Percentiles rank a stretch among this genome's conserved stretches.
phyloP scores from a whole-genome alignment of 2,888 invertebrate species.

The Ariolimax columbianus region DNA sequence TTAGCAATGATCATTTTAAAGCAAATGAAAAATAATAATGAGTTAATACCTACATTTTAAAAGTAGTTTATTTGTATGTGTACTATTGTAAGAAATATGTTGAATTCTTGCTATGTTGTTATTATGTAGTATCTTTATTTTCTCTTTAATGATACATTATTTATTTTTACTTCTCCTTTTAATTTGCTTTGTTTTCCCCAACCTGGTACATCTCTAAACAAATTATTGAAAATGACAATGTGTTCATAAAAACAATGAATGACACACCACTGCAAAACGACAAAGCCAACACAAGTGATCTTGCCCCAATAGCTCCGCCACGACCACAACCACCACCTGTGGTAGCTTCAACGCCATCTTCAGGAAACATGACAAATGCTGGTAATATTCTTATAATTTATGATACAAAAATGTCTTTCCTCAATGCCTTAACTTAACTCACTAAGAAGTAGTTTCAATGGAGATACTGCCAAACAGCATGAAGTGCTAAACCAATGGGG shows the following conservation, averaged over 20 bases:
- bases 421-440: too few relatives aligned
- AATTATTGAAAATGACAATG: not conserved
- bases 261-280: too few relatives aligned
- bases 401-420: not conserved
- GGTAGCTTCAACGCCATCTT: not conserved
- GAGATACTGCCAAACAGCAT: too few relatives aligned
- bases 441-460: too few relatives aligned
- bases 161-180: not conserved
- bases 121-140: not conserved
- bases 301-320: constrained; percentile 1
- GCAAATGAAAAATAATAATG: too few relatives aligned
- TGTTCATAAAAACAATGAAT: not conserved
- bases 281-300: not conserved
- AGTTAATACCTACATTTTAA: too few relatives aligned
- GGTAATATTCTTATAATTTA: not conserved
- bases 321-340: not conserved
- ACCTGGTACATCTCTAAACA: not conserved
- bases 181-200: not conserved
- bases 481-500: too few relatives aligned
- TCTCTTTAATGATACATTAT: not conserved
- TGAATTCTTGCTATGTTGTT: too few relatives aligned
- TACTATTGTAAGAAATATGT: too few relatives aligned
- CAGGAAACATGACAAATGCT: not conserved
- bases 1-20: too few relatives aligned
- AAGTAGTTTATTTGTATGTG: too few relatives aligned